Percentiles rank a stretch among this genome's conserved stretches.
phyloP scores from a whole-genome alignment of 2,888 invertebrate species.

The Cancer borealis region DNA sequence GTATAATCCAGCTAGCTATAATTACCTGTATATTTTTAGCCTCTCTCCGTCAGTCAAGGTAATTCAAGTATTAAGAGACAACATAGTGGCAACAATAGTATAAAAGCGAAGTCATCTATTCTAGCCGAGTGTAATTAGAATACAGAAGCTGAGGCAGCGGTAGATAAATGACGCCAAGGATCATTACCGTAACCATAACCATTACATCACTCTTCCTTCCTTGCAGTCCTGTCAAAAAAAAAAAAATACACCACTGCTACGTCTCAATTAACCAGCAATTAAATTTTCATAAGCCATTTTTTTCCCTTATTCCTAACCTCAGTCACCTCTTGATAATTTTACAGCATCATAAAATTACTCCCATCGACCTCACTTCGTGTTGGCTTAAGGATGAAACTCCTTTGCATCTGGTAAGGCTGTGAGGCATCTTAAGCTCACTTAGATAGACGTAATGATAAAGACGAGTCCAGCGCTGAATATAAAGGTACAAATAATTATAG shows the following conservation, averaged over 20 bases:
- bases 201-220: slow-evolving; percentile 61
- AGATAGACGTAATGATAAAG: slow-evolving; percentile 67
- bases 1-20: slow-evolving; percentile 7
- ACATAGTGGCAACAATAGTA: slow-evolving; percentile 60
- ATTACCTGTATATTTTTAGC: slow-evolving; percentile 8
- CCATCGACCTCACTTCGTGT: slow-evolving; percentile 50
- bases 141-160: slow-evolving; percentile 50
- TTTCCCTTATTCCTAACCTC: slow-evolving; percentile 58
- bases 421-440: background rate
- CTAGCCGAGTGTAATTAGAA: slow-evolving; percentile 62
- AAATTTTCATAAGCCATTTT: slow-evolving; percentile 73
- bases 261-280: slow-evolving; percentile 73
- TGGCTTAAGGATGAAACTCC: background rate
- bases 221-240: slow-evolving; percentile 51
- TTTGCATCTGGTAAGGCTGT: slow-evolving; percentile 13
- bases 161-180: slow-evolving; percentile 56
- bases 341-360: slow-evolving; percentile 68
- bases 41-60: slow-evolving; percentile 46
- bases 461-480: slow-evolving; percentile 57
- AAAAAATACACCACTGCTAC: slow-evolving; percentile 57
- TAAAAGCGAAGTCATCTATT: slow-evolving; percentile 60
- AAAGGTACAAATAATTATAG: slow-evolving; percentile 64
- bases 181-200: slow-evolving; percentile 63
- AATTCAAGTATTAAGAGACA: slow-evolving; percentile 60
- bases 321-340: slow-evolving; percentile 72